phyloP scores from a whole-genome alignment of 2,797 vertebrate species.

The Gadopsis bispinosus region DNA sequence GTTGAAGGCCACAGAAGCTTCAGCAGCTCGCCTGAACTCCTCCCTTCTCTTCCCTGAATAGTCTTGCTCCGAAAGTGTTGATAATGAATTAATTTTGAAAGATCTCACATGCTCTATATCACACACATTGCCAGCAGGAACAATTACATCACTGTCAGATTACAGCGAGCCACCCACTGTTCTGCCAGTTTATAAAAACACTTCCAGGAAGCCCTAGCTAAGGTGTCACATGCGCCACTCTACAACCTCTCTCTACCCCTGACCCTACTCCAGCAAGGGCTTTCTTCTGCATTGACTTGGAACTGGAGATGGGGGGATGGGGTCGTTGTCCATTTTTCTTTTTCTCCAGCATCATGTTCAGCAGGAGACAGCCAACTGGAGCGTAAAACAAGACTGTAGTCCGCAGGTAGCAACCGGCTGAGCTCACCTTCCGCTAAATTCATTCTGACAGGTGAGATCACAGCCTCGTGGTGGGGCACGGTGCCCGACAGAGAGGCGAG shows the following conservation, averaged over 20 bases:
- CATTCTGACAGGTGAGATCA: conserved; percentile 80
- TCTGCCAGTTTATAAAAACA: conserved; percentile 49
- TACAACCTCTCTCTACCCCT: background rate
- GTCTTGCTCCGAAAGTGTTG: conserved; percentile 49
- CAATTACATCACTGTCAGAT: conserved; percentile 70
- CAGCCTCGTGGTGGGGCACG: conserved; percentile 62
- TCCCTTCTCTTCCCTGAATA: conserved; percentile 37
- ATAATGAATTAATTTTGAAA: conserved; percentile 60
- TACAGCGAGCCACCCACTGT: conserved; percentile 47
- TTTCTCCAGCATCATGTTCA: conserved; percentile 63
- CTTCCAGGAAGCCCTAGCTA: conserved; percentile 33
- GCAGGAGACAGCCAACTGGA: conserved; percentile 78
- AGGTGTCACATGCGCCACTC: conserved; percentile 7
- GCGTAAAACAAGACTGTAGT: conserved; percentile 74
- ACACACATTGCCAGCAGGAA: conserved; percentile 58
- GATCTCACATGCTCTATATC: conserved; percentile 57
- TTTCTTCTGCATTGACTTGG: conserved; percentile 35
- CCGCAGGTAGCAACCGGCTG: conserved; percentile 73
- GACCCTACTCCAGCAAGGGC: conserved; percentile 6
- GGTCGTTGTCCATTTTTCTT: conserved; percentile 56
- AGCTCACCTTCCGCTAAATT: conserved; percentile 80
- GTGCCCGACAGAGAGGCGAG: conserved; percentile 62
- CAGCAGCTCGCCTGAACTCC: conserved; percentile 31
- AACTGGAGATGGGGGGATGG: background rate
- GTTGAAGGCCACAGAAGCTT: conserved; percentile 67